Percentiles rank a stretch among this genome's conserved stretches.
These are phyloP conservation scores for Seira ritae DNA, from an alignment of 2,888 invertebrate genomes.

Conservation along the genomic window DNA sequence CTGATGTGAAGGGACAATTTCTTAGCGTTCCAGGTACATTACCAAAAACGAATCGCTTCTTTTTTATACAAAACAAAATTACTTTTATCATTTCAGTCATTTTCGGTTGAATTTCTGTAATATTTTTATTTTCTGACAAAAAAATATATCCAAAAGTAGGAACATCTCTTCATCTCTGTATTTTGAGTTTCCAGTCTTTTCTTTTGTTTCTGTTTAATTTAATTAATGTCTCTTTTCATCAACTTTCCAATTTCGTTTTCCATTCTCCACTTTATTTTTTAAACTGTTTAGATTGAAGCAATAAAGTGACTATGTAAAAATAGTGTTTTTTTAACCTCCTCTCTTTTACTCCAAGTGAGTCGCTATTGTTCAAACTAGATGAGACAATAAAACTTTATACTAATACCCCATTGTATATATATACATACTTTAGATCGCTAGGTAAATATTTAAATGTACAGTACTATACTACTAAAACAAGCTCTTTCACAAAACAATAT, in stretches of 20 bases:
- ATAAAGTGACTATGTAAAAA: neutral
- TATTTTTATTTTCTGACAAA: slow-evolving; percentile 3
- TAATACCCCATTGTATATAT: neutral
- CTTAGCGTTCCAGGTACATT: slow-evolving; percentile 78
- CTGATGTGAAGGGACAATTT: slow-evolving; percentile 79
- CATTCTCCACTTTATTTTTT: no score
- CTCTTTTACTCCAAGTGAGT: neutral
- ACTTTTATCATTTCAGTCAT: slow-evolving; percentile 56
- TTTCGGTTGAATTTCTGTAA: neutral
- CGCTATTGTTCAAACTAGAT: slow-evolving; percentile 10
- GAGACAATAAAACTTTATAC: slow-evolving; percentile 4
- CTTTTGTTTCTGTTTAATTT: no score
- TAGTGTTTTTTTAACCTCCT: neutral
- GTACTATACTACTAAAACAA: neutral
- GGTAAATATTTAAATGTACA: slow-evolving; percentile 9
- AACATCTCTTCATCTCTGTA: neutral
- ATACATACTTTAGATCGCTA: neutral
- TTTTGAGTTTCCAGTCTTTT: no score
- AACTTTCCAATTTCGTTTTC: no score
- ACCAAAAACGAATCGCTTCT: slow-evolving; percentile 55
- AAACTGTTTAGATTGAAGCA: no score
- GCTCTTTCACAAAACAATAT: neutral
- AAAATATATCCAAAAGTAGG: slow-evolving; percentile 5
- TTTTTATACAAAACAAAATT: slow-evolving; percentile 32
- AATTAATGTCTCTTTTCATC: no score